phyloP scores from a whole-genome alignment of 2,797 vertebrate genomes.

The Spinus olivaceus region DNA sequence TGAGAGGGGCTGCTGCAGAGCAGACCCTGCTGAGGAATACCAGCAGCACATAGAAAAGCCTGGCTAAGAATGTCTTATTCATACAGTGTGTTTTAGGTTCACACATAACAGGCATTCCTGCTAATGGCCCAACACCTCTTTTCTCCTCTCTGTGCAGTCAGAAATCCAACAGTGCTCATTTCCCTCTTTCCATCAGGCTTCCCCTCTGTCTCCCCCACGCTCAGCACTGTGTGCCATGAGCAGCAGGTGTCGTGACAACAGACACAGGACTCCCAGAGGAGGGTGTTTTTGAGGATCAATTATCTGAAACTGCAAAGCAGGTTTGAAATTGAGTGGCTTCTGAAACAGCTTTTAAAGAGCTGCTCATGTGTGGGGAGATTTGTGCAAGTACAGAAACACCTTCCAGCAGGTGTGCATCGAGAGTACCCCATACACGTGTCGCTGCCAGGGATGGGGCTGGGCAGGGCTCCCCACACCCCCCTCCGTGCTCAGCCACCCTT shows the following conservation, averaged over 20 bases:
- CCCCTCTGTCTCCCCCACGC: background rate
- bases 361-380: background rate
- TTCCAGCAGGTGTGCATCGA: accelerated
- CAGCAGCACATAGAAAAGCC: background rate
- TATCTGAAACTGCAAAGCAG: background rate
- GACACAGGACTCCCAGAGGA: background rate
- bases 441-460: background rate
- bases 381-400: background rate
- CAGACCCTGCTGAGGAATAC: background rate
- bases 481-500: accelerated
- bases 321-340: background rate
- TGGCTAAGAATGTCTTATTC: background rate
- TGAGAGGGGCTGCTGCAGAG: background rate
- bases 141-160: background rate
- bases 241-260: background rate
- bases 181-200: background rate
- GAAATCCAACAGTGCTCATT: background rate
- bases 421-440: accelerated
- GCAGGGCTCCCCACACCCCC: background rate
- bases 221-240: background rate
- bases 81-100: background rate
- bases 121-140: background rate
- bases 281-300: background rate
- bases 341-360: background rate
- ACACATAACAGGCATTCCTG: background rate